Evolutionary conservation across 2,888 invertebrate genomes (phyloP), one percentile per base, ranked within the genome.

Genomic region (Cheilosia soror): DNA sequence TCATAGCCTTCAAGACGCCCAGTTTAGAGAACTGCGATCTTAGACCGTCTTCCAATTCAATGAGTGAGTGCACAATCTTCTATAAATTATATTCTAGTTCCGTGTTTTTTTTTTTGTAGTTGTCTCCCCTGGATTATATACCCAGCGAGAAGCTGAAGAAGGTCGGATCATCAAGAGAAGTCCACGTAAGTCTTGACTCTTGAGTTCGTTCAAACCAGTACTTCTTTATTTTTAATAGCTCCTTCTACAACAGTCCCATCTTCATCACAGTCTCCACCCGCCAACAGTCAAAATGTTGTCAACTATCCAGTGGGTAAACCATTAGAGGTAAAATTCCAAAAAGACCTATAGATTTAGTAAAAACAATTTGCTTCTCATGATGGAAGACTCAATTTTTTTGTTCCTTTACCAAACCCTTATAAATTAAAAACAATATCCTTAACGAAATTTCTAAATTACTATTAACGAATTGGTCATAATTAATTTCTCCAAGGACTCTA

Each of bases 1-100:
- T 97, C 87, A 96, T 97, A 62, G 96, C 97, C 0, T 96, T 97
- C 90, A 96, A 96, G 91, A 96, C 97, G 2, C 97, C 97, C 1
- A 96, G 95, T 91, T 91, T 95, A 72, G 96, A 97, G 87, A 94
- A 95, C 88, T 94, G 94, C 88, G 95, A 96, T 83, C 91, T 93
- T 20, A 91, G 94, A 15, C 91, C 93, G 42, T 93, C 94, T 2
- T 93, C 94, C 53, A 94, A 93, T 57, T 94, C 94, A 20, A 91
- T 94, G 87, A 94, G 95, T 94, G 90, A 91, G 72, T 66, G 20
- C 7, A n/a, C 11, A 6, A 2, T 15, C 9, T 51, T 13, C 11
- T 5, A 11, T 29, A 9, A 5, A 11, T 27, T 2, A 11, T 1
- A 25, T 7, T 7, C 15, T 0, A 20, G 7, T 9, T 15, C 7